These are phyloP conservation scores for Eugnorisma glareosa DNA, from an alignment of 2,888 invertebrate genomes.

Conservation along the genomic window DNA sequence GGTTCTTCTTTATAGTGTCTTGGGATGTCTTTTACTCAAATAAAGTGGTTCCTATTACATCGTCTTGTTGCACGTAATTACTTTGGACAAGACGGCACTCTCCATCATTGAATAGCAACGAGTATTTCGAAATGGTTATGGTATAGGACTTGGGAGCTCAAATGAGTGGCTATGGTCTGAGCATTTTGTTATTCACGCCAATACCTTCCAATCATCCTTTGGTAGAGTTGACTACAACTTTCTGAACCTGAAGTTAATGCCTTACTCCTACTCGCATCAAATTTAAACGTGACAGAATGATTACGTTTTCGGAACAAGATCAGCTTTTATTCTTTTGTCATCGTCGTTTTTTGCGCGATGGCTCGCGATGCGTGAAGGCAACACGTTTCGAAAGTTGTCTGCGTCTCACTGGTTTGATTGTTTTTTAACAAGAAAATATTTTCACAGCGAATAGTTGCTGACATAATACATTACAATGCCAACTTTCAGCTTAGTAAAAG, in stretches of 20 bases:
- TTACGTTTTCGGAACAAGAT: slow-evolving; percentile 30
- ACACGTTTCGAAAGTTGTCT: slow-evolving; percentile 53
- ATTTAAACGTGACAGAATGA: background rate
- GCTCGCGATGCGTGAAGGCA: slow-evolving; percentile 58
- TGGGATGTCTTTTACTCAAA: background rate
- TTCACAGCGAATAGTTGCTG: background rate
- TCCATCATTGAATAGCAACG: background rate
- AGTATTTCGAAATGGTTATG: background rate
- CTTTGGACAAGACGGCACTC: background rate
- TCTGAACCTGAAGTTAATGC: background rate
- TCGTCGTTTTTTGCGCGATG: slow-evolving; percentile 48
- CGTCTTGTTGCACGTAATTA: too few species aligned
- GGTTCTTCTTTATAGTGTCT: background rate
- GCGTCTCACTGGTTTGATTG: slow-evolving; percentile 34
- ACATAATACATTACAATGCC: slow-evolving; percentile 12
- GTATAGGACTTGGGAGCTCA: background rate
- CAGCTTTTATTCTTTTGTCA: slow-evolving; percentile 28
- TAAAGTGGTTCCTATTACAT: background rate
- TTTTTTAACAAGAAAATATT: slow-evolving; percentile 19
- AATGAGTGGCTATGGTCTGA: background rate
- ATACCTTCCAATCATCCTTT: background rate
- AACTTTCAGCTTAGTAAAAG: slow-evolving; percentile 13
- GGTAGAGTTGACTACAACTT: background rate
- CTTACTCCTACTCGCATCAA: background rate
- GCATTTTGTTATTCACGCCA: too few species aligned